These are phyloP conservation scores for Platerodrilus igneus DNA, from an alignment of 2,888 invertebrate species.

Conservation along the genomic window DNA sequence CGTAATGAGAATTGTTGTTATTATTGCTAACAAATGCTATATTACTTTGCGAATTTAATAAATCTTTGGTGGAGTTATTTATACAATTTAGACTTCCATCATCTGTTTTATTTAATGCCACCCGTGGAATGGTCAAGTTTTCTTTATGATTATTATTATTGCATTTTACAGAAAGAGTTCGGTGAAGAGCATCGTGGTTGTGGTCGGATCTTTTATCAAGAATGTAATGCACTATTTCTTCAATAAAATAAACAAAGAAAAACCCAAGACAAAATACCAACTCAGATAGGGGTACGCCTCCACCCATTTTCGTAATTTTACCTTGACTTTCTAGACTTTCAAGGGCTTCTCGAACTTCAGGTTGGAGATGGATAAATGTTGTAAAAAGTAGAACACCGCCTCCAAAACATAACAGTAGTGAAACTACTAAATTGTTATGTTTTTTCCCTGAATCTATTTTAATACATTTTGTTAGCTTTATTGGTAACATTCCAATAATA, in stretches of 20 bases:
- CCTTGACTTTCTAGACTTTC: slow-evolving; percentile 47
- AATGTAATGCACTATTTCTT: slow-evolving; percentile 56
- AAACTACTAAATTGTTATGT: slow-evolving; percentile 52
- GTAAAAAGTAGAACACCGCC: slow-evolving; percentile 63
- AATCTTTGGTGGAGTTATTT: slow-evolving; percentile 40
- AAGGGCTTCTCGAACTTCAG: slow-evolving; percentile 60
- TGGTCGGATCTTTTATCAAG: slow-evolving; percentile 49
- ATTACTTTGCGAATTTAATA: slow-evolving; percentile 39
- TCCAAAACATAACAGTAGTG: slow-evolving; percentile 59
- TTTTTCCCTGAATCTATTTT: slow-evolving; percentile 41
- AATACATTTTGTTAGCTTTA: slow-evolving; percentile 41
- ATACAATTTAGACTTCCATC: slow-evolving; percentile 41
- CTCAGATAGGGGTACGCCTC: slow-evolving; percentile 53
- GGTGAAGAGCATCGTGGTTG: slow-evolving; percentile 49
- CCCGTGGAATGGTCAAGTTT: slow-evolving; percentile 41
- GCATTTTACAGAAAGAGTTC: slow-evolving; percentile 54
- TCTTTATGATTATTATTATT: slow-evolving; percentile 47
- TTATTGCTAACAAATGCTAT: slow-evolving; percentile 30
- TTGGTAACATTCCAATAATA: slow-evolving; percentile 55
- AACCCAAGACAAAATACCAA: slow-evolving; percentile 60
- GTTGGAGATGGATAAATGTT: slow-evolving; percentile 60
- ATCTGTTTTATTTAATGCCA: slow-evolving; percentile 41
- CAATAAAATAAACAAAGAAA: slow-evolving; percentile 60
- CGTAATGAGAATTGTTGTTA: slow-evolving; percentile 3
- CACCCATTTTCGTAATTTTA: slow-evolving; percentile 47